These are phyloP conservation scores for Hirtodrosophila cameraria DNA, from an alignment of 2,888 invertebrate genomes.

Conservation along the genomic window DNA sequence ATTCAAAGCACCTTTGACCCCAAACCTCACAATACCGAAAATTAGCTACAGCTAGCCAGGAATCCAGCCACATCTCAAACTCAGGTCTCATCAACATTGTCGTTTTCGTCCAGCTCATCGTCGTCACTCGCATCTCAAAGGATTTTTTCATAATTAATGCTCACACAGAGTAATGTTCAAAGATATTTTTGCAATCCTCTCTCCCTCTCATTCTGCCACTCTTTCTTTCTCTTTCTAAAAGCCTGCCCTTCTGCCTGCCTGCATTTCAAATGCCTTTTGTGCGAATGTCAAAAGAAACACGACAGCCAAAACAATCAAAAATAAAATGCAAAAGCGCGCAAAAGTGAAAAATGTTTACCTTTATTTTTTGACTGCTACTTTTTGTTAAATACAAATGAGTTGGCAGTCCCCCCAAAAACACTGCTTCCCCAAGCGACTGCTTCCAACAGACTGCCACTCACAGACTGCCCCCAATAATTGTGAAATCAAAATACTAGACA, in stretches of 20 bases:
- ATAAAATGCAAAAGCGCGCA: slow-evolving; percentile 48
- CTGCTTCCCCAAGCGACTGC: no score
- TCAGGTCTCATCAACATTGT: slow-evolving; percentile 38
- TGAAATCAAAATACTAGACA: neutral
- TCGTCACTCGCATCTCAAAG: slow-evolving; percentile 68
- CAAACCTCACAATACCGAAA: slow-evolving; percentile 31
- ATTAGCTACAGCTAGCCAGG: slow-evolving; percentile 56
- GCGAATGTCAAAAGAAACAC: slow-evolving; percentile 72
- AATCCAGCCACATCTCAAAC: slow-evolving; percentile 10
- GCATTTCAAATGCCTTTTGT: slow-evolving; percentile 52
- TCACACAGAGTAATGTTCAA: slow-evolving; percentile 71
- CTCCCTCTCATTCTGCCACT: neutral
- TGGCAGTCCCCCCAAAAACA: slow-evolving; percentile 7
- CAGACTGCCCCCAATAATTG: no score
- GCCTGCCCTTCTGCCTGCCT: slow-evolving; percentile 5
- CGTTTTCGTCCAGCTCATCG: slow-evolving; percentile 16
- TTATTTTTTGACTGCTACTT: slow-evolving; percentile 25
- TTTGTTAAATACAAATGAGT: slow-evolving; percentile 60
- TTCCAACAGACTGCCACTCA: no score
- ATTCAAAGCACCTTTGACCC: slow-evolving; percentile 51
- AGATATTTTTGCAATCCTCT: slow-evolving; percentile 59
- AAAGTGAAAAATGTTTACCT: slow-evolving; percentile 60
- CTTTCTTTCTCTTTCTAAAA: no score
- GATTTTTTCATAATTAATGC: slow-evolving; percentile 77
- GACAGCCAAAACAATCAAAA: slow-evolving; percentile 66